Percentiles rank a stretch among this genome's conserved stretches.
These are phyloP conservation scores for Monochamus saltuarius DNA, from an alignment of 1,140 invertebrate genomes.

Conservation along the genomic window DNA sequence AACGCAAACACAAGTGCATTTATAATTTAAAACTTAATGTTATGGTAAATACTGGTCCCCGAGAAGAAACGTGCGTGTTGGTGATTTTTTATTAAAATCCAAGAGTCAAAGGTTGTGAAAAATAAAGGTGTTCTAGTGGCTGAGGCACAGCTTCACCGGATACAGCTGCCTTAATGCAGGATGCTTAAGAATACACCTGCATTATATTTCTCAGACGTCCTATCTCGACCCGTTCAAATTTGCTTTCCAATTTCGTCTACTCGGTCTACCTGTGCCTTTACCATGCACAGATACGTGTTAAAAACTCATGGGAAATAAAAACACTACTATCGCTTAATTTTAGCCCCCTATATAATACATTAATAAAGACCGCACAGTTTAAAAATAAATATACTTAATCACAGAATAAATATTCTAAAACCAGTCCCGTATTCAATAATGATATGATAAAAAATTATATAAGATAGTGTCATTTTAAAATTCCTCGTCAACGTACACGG, in stretches of 20 bases:
- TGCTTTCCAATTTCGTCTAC: conserved; percentile 36
- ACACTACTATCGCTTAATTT: conserved; percentile 22
- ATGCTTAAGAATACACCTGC: conserved; percentile 46
- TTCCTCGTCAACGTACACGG: no score
- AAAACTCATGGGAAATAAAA: conserved; percentile 33
- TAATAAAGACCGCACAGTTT: no score
- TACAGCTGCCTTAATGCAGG: conserved; percentile 49
- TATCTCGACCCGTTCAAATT: conserved; percentile 35
- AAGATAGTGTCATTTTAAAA: no score
- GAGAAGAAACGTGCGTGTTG: background rate
- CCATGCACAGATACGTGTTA: conserved; percentile 19
- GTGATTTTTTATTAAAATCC: conserved; percentile 5
- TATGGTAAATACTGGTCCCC: background rate
- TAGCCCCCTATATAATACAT: background rate
- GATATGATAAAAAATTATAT: no score
- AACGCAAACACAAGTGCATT: background rate
- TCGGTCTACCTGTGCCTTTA: conserved; percentile 21
- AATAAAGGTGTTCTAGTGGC: conserved; percentile 45
- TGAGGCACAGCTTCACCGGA: conserved; percentile 44
- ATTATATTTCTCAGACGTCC: conserved; percentile 49
- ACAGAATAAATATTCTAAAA: no score
- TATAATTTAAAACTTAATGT: no score
- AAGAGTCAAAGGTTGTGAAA: conserved; percentile 32
- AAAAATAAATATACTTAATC: no score
- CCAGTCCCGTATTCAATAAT: no score